Base-by-base conservation (phyloP, 37 sponge, comb jelly and placozoan genomes). In the Oopsacas minuta region DNA sequence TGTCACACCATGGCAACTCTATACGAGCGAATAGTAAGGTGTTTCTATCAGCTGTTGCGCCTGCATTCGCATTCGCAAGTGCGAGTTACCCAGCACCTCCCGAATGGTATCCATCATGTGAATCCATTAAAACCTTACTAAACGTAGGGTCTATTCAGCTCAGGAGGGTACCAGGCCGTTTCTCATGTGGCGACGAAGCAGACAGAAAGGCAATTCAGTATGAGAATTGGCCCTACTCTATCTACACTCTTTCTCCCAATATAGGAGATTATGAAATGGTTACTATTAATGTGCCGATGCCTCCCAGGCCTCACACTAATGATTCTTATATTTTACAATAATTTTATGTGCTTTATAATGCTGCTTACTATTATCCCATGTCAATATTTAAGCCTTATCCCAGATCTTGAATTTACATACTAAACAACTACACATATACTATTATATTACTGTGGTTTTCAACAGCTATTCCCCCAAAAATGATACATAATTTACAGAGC, bases 191-290 rank as follows among this genome's bases (percentile, higher is more conserved):
- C 22, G 75, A 61, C 30, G 75, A 61, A 61, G 75, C 75, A 25
- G 75, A 61, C 28, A 61, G 75, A 34, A 61, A 61, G 28, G 75
- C 75, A 32, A 61, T 61, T n/a, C 75, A 61, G 22, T 61, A 61
- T 61, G 75, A 61, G 28, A 61, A 61, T n/a, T 61, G 75, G 75
- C 75, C 75, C 30, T 61, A 61, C 30, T 61, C 75, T 3, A 61
- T 61, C 7, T 61, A 61, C 22, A 61, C 75, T 12, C 75, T 61
- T 25, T 61, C 75, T 61, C 75, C 75, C 22, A 61, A 61, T n/a
- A 61, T 61, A 61, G 75, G 75, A 12, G 75, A 61, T 34, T 61
- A 61, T n/a, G 75, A 61, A n/a, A 61, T 61, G 75, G 75, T 61
- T 25, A 61, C 75, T 32, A 61, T 61, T n/a, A 61, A 61, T 61